These are phyloP conservation scores for fruit fly (Drosophila melanogaster) DNA, from an alignment of 1,140 invertebrate genomes.

Conservation along the genomic window DNA sequence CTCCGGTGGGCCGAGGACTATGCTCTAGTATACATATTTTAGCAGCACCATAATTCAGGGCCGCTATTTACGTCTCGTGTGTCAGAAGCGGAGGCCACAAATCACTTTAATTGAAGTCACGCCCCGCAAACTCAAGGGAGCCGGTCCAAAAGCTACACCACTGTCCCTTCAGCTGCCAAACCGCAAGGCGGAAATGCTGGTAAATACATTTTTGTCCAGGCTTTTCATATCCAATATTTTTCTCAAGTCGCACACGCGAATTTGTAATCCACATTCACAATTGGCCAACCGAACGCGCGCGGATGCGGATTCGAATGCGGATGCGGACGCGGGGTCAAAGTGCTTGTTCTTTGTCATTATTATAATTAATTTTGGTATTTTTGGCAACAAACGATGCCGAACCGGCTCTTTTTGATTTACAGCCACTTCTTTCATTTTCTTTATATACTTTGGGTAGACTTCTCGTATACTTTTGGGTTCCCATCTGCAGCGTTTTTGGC, in stretches of 20 bases:
- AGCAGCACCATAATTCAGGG: constrained; percentile 60
- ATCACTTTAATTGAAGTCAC: constrained; percentile 79
- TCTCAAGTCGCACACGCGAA: constrained; percentile 64
- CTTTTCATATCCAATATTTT: constrained; percentile 18
- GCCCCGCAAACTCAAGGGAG: constrained; percentile 58
- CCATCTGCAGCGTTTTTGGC: constrained; percentile 5
- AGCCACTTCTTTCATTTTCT: constrained; percentile 38
- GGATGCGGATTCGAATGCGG: constrained; percentile 6
- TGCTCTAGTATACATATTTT: constrained; percentile 22
- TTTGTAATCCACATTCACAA: constrained; percentile 69
- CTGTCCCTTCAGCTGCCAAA: constrained; percentile 11
- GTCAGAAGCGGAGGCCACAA: constrained; percentile 75
- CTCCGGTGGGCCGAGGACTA: constrained; percentile 12
- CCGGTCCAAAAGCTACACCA: constrained; percentile 27
- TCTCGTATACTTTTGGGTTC: constrained; percentile 14
- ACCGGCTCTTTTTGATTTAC: constrained; percentile 67
- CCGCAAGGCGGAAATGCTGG: constrained; percentile 52
- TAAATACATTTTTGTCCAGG: constrained; percentile 22
- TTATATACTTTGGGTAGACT: constrained; percentile 4
- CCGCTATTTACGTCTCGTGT: constrained; percentile 67
- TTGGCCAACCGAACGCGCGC: constrained; percentile 53
- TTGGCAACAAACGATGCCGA: constrained; percentile 53
- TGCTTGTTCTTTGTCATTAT: constrained; percentile 55
- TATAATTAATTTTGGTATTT: constrained; percentile 68
- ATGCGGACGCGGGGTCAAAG: constrained; percentile 12